Conservation (phyloP, 2,888 invertebrate genomes). For the Andrena camellia region DNA sequence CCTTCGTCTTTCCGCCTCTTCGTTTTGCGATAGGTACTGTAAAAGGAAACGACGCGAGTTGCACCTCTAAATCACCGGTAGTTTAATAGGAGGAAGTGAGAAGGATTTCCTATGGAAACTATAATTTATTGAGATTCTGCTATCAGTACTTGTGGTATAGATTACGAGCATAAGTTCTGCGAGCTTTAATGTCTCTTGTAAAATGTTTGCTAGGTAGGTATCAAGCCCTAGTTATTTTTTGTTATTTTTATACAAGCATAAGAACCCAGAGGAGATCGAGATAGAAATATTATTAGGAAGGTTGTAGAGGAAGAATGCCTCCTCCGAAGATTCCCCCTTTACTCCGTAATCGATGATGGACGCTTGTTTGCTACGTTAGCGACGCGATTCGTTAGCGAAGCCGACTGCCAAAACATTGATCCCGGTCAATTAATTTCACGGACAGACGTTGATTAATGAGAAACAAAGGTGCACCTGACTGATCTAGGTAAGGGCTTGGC, state of each 20-base stretch:
- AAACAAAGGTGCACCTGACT: slow-evolving; percentile 51
- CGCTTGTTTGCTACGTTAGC: slow-evolving; percentile 54
- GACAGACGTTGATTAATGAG: slow-evolving; percentile 75
- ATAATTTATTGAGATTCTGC: too few species aligned
- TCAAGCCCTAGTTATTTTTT: too few species aligned
- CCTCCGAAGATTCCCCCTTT: background rate
- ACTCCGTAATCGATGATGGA: slow-evolving; percentile 9
- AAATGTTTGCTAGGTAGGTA: background rate
- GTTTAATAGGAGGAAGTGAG: too few species aligned
- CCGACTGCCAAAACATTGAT: slow-evolving; percentile 78
- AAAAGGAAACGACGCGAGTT: too few species aligned
- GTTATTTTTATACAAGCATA: too few species aligned
- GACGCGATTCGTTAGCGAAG: slow-evolving; percentile 63
- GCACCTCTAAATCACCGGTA: too few species aligned
- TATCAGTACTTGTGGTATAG: too few species aligned
- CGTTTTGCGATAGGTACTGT: background rate
- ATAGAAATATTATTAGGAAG: too few species aligned
- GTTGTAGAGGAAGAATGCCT: background rate
- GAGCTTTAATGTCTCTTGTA: background rate
- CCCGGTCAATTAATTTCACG: slow-evolving; percentile 70
- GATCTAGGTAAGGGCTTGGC: slow-evolving; percentile 49
- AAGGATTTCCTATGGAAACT: too few species aligned
- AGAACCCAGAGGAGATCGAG: too few species aligned
- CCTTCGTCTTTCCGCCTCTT: background rate
- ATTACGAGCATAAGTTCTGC: background rate